Base-by-base conservation (phyloP, 2,113 vertebrate species). In the Triplophysa siluroides region DNA sequence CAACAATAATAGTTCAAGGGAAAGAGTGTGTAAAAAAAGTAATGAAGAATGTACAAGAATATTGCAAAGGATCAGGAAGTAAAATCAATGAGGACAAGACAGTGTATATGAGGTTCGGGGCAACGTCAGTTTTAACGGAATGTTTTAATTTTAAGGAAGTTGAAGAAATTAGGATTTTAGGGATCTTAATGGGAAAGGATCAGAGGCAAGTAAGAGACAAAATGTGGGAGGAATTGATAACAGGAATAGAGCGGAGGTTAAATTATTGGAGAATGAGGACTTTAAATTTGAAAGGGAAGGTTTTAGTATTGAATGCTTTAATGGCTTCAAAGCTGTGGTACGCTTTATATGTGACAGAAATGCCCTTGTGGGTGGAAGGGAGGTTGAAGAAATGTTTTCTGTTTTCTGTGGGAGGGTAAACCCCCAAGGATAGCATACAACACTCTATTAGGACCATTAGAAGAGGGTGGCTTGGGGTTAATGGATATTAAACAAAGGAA, bases 51-150 rank as follows among this genome's bases (percentile, higher is more conserved):
- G 26, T 77, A 11, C 4, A 52, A 50, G 29, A 65, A 29, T 77
- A 52, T 29, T 77, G 74, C 64, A 77, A 29, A 18, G 45, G 68
- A 43, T 71, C 45, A 18, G 68, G 74, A 52, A 45, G 38, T n/a
- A 23, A 50, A 41, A n/a, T 64, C 33, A 65, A 33, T 33, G 33
- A 33, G 6, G 33, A 33, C 6, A 33, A 33, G 6, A 76, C 0
- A n/a, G 23, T 13, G 58, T 45, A 45, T 45, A 64, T 64, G 41
- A 76, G 12, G 16, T 21, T 65, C 24, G 43, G 43, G 26, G 26
- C 0, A 16, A 24, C 5, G 75, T 41, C 8, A 41, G 2, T 0
- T 19, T 65, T 77, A n/a, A 14, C 16, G 0, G 74, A 52, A 2
- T 12, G 26, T 1, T 21, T 77, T 23, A 45, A 24, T 33, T 63